phyloP scores from a whole-genome alignment of 2,797 vertebrate genomes.

The Garrulus glandarius region DNA sequence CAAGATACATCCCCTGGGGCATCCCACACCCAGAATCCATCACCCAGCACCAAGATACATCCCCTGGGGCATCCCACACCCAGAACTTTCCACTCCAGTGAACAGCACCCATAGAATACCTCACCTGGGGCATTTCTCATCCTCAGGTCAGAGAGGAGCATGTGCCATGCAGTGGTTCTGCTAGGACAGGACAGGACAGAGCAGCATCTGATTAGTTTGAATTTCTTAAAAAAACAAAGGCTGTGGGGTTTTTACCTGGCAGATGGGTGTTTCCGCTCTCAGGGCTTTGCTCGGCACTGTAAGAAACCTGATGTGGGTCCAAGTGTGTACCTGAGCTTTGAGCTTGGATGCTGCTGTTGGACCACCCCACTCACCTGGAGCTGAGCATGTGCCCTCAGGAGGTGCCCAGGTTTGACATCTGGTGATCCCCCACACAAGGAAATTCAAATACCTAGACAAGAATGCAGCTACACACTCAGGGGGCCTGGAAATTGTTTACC shows the following conservation, averaged over 20 bases:
- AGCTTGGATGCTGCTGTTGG: not conserved
- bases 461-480: not conserved
- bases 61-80: not conserved
- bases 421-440: not conserved
- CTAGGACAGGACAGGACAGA: not conserved
- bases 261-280: accelerated
- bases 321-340: not conserved
- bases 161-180: not conserved
- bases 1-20: no score
- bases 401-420: not conserved
- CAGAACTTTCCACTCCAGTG: not conserved
- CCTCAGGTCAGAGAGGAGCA: not conserved
- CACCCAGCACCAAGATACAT: not conserved
- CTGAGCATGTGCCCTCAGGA: not conserved
- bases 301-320: not conserved
- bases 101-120: not conserved
- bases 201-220: not conserved
- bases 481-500: not conserved
- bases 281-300: not conserved
- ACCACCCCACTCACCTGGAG: not conserved
- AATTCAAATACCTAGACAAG: not conserved
- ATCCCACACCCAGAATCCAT: not conserved
- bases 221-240: not conserved
- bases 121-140: not conserved
- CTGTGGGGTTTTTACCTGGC: not conserved